Evolutionary conservation across 2,888 invertebrate genomes (phyloP).

Genomic region (Anoplius nigerrimus): DNA sequence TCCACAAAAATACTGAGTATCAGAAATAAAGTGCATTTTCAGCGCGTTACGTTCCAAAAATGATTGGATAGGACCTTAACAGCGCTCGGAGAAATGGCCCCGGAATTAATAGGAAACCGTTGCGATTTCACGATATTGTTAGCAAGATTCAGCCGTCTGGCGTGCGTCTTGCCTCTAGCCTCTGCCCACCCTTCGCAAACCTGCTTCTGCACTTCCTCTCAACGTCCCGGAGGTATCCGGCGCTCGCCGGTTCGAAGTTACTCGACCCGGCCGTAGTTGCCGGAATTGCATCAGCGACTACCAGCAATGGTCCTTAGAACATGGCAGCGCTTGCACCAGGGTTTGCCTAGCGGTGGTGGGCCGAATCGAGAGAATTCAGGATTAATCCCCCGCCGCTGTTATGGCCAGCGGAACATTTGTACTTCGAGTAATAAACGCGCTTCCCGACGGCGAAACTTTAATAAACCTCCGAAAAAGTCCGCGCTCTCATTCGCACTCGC

Average conservation of each 20-base stretch:
- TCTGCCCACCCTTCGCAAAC: conserved; percentile 24
- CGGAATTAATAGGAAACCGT: no score
- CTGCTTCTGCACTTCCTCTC: conserved; percentile 11
- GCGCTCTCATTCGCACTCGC: no score
- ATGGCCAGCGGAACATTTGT: background rate
- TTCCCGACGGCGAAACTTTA: no score
- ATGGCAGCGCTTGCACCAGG: background rate
- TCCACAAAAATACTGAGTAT: no score
- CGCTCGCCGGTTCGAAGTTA: conserved; percentile 1
- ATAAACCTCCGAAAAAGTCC: no score
- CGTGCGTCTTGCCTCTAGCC: background rate
- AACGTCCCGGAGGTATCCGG: conserved; percentile 11
- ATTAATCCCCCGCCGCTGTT: conserved; percentile 6
- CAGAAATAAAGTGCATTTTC: no score
- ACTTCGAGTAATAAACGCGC: no score
- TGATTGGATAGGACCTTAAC: no score
- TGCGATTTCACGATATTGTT: no score
- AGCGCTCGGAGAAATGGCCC: no score
- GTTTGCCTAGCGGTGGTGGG: background rate
- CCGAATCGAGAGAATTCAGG: background rate
- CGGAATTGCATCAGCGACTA: conserved; percentile 33
- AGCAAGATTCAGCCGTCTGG: background rate
- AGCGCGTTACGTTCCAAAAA: no score
- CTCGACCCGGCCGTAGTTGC: conserved; percentile 6
- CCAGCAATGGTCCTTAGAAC: conserved; percentile 1